These are phyloP conservation scores for Petrocephalus zakoni DNA, from an alignment of 2,113 vertebrate species.

Conservation along the genomic window DNA sequence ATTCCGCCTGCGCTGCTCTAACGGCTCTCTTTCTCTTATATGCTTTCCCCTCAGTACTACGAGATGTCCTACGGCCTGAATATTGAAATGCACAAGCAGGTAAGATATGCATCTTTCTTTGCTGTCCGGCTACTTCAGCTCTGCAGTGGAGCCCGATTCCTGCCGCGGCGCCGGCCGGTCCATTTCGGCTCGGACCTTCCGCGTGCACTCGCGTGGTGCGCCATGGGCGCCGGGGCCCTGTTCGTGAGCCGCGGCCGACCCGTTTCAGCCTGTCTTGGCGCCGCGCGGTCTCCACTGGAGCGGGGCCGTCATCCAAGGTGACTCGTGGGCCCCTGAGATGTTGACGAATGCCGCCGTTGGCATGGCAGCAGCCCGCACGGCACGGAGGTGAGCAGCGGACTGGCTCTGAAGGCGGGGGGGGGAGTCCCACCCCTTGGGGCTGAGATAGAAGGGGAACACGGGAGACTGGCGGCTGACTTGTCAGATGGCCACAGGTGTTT, in stretches of 20 bases:
- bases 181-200: not conserved
- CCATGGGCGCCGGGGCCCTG: too few relatives aligned
- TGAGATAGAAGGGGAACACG: conserved; percentile 24
- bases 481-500: not conserved
- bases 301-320: conserved; percentile 43
- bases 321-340: conserved; percentile 24
- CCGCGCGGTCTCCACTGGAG: conserved; percentile 34
- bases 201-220: not conserved
- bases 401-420: conserved; percentile 30
- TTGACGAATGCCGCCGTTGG: not conserved
- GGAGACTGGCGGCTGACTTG: not conserved
- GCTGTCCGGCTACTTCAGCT: too few relatives aligned
- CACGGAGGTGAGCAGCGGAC: not conserved
- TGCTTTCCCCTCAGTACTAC: conserved; percentile 62
- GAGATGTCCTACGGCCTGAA: conserved; percentile 80
- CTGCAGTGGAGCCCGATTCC: not conserved
- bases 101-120: conserved; percentile 27
- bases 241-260: not conserved
- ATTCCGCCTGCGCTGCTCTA: not conserved
- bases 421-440: not conserved
- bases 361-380: not conserved
- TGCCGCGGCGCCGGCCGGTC: not conserved
- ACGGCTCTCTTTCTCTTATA: not conserved
- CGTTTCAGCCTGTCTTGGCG: not conserved
- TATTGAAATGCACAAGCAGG: conserved; percentile 82